Conservation (phyloP, 2,113 vertebrate species). For the Apistogramma diplotaenia region DNA sequence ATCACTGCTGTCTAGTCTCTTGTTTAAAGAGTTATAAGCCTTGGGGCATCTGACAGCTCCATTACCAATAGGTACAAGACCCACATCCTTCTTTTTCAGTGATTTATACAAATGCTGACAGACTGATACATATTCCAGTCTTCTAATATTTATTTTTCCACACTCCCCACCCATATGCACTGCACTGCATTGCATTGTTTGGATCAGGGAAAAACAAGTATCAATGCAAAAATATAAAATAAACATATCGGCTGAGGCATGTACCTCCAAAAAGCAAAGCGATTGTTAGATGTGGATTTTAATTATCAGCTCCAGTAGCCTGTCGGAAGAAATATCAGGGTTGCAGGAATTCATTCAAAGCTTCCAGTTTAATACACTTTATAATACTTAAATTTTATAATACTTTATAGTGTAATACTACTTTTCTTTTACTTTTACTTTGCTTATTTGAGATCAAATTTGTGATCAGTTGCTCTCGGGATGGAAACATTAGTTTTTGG, state of each 20-base stretch:
- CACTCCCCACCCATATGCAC: not conserved
- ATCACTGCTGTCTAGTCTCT: constrained; percentile 3
- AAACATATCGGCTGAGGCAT: not conserved
- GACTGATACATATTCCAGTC: not conserved
- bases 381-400: too few relatives aligned
- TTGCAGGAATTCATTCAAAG: not conserved
- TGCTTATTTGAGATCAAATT: not conserved
- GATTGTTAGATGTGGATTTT: constrained; percentile 14
- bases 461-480: not conserved
- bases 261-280: not conserved
- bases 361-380: not conserved
- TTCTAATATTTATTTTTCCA: not conserved
- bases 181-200: constrained; percentile 5
- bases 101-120: constrained; percentile 11
- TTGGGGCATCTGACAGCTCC: constrained; percentile 28
- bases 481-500: not conserved
- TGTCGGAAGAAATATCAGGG: not conserved
- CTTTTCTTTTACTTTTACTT: too few relatives aligned
- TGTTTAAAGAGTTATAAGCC: constrained; percentile 41
- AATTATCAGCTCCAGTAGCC: constrained; percentile 20
- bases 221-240: not conserved
- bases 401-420: too few relatives aligned
- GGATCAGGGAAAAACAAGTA: not conserved
- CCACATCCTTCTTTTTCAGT: not conserved
- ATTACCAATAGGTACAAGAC: constrained; percentile 25